These are phyloP conservation scores for Microctonus brassicae DNA, from an alignment of 2,888 invertebrate species.

Conservation along the genomic window DNA sequence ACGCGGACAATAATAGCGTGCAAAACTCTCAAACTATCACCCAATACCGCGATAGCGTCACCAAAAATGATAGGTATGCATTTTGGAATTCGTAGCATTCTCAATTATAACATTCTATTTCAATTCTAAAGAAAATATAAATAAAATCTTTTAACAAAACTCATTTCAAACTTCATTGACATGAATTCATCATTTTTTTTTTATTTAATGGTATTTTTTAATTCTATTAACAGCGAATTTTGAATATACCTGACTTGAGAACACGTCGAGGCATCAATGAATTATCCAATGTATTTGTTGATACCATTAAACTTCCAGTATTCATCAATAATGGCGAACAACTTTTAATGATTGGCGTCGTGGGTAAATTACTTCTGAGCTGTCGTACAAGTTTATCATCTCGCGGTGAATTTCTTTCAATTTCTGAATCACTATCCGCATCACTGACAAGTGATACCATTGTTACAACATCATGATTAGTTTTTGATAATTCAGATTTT, in stretches of 20 bases:
- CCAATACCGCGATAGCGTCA: constrained; percentile 36
- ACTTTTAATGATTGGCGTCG: constrained; percentile 64
- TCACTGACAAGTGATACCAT: constrained; percentile 79
- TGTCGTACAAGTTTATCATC: constrained; percentile 65
- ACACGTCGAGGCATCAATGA: constrained; percentile 52
- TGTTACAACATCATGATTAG: constrained; percentile 71
- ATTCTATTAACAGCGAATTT: neutral
- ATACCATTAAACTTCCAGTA: constrained; percentile 19
- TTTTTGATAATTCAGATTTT: constrained; percentile 42
- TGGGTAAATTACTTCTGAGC: constrained; percentile 63
- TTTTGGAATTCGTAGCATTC: constrained; percentile 14
- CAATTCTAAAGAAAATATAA: constrained; percentile 2
- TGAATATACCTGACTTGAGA: constrained; percentile 61
- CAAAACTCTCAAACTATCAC: constrained; percentile 35
- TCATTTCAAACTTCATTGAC: constrained; percentile 18
- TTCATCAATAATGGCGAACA: constrained; percentile 31
- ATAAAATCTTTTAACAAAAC: constrained; percentile 11
- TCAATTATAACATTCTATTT: constrained; percentile 21
- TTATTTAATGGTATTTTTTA: neutral
- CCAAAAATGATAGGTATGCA: constrained; percentile 27
- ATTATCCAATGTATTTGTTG: constrained; percentile 45
- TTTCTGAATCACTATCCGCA: constrained; percentile 76
- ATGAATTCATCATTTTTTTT: neutral
- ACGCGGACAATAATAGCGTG: constrained; percentile 27
- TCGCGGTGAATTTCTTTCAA: constrained; percentile 57